Evolutionary conservation across 2,888 invertebrate genomes (phyloP), one percentile per base, ranked within the genome.

Genomic region (Enchytraeus crypticus): DNA sequence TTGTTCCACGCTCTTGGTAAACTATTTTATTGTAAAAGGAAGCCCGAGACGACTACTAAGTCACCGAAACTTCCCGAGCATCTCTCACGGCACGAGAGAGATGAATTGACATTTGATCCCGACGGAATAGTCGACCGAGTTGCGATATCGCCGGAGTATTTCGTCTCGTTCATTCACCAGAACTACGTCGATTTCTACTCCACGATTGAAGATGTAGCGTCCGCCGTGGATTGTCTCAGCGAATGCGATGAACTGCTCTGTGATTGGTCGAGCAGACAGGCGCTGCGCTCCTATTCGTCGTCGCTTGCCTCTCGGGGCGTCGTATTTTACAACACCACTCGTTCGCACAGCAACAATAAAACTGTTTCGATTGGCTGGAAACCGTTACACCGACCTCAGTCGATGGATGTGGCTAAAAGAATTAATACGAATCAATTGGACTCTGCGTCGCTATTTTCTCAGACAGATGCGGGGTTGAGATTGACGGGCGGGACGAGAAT

Each of bases 211-310:
- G 84, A 87, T 69, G 81, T 83, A 0, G 81, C 82, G 27, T 77
- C 79, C 59, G 87, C 87, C 2, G 80, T 85, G 0, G 83, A 87
- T 57, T 83, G 84, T 59, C 78, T 92, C 45, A 88, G 89, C 73
- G 81, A 85, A 59, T 84, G 87, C 0, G 89, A 90, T 71, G 80
- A 81, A 46, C 81, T 90, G 83, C 88, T 89, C 79, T 83, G 80
- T 3, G 73, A 77, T 26, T 80, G 79, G 79, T 71, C 71, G 46
- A 78, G 77, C 70, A 54, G 59, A 51, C 43, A 56, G 54, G 65
- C 64, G 29, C 65, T 76, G 54, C 66, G 71, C 51, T 66, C 68
- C 3, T 77, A 75, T 66, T 70, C 74, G 34, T 69, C 73, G 2
- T 74, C 74, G 5, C 68, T 77, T 21, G 73, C 74, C 38, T 70